Evolutionary conservation across 2,113 vertebrate species (phyloP).

Genomic region (Macheiramphus alcinus): DNA sequence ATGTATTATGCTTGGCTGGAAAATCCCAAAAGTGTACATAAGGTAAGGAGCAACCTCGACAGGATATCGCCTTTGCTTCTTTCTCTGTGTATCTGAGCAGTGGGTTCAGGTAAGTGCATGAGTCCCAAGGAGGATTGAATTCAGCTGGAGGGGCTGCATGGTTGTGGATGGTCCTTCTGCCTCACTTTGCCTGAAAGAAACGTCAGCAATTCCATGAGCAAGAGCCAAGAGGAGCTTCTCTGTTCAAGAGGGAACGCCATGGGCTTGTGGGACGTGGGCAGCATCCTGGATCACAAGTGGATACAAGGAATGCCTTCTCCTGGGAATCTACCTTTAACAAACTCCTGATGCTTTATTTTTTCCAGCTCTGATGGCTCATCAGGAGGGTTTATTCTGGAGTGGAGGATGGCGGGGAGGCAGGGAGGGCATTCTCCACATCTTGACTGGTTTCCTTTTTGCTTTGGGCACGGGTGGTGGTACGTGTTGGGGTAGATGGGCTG

Average conservation of each 20-base stretch:
- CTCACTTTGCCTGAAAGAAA: not conserved
- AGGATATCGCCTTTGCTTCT: not conserved
- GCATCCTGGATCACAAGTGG: not conserved
- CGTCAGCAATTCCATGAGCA: not conserved
- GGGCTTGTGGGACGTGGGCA: not conserved
- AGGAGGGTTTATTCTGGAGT: not conserved
- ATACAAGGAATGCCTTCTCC: not conserved
- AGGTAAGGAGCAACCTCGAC: slow-evolving; percentile 81
- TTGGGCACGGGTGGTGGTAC: not conserved
- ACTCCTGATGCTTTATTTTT: not conserved
- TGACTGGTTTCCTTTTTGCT: not conserved
- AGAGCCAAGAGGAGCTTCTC: not conserved
- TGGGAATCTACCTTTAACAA: not conserved
- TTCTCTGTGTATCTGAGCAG: not conserved
- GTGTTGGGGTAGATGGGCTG: not conserved
- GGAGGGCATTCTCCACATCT: not conserved
- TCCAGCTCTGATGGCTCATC: not conserved
- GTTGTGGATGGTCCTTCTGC: not conserved
- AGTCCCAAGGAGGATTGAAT: not conserved
- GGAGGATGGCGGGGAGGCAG: not conserved
- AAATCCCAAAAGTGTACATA: slow-evolving; percentile 92
- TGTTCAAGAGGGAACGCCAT: not conserved
- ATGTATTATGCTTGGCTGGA: slow-evolving; percentile 97
- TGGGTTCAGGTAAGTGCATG: slow-evolving; percentile 63
- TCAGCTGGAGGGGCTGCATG: not conserved